Percentiles rank a stretch among this genome's conserved stretches.
phyloP scores from a whole-genome alignment of 2,888 invertebrate genomes.

The Agriopis leucophaearia region DNA sequence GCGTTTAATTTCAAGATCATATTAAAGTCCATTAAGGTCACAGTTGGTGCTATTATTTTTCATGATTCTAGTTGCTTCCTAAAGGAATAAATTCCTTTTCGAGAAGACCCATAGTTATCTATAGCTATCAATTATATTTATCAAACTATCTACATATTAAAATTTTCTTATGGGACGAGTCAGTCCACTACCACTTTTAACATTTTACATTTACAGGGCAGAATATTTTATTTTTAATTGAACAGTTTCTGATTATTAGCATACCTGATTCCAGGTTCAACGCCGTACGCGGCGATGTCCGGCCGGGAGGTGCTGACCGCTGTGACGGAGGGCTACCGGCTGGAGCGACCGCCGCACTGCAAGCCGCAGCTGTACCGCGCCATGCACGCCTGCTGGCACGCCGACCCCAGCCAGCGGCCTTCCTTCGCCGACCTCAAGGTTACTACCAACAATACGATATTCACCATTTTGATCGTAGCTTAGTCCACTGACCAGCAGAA shows the following conservation, averaged over 20 bases:
- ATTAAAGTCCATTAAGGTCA: too few relatives aligned
- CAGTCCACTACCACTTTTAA: too few relatives aligned
- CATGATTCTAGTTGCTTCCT: too few relatives aligned
- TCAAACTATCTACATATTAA: too few relatives aligned
- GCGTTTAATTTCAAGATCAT: too few relatives aligned
- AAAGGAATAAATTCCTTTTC: too few relatives aligned
- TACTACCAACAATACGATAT: neutral
- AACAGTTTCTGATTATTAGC: neutral
- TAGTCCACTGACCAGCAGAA: too few relatives aligned
- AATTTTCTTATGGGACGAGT: too few relatives aligned
- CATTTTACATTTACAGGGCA: neutral
- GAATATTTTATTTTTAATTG: neutral
- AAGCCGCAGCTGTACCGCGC: slow-evolving; percentile 86
- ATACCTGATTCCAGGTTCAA: slow-evolving; percentile 87
- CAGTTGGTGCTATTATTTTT: too few relatives aligned
- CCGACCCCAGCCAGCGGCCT: slow-evolving; percentile 90
- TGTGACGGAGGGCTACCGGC: slow-evolving; percentile 91
- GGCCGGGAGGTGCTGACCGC: slow-evolving; percentile 93
- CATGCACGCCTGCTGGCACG: slow-evolving; percentile 87
- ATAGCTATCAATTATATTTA: too few relatives aligned
- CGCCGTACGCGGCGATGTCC: slow-evolving; percentile 94
- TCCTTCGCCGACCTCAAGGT: slow-evolving; percentile 88
- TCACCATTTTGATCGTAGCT: too few relatives aligned
- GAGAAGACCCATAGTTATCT: too few relatives aligned
- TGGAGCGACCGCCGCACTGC: slow-evolving; percentile 93